phyloP scores from a whole-genome alignment of 1,140 invertebrate species.

The Cotesia glomerata region DNA sequence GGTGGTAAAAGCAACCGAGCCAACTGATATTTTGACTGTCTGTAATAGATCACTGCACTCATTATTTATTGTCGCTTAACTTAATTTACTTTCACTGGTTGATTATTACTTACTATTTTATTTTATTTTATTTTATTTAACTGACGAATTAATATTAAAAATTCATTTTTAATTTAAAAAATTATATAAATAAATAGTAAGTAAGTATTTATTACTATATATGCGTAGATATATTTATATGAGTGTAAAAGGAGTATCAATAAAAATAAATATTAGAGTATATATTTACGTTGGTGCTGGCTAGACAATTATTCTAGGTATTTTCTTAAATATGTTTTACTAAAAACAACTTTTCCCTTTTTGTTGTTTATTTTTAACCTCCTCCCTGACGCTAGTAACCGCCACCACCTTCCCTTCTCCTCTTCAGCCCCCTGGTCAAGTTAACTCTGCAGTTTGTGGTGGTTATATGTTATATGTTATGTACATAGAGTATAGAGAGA shows the following conservation, averaged over 20 bases:
- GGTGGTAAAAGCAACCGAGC: not conserved
- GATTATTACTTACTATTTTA: no score
- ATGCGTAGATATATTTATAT: no score
- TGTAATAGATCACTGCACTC: conserved; percentile 4
- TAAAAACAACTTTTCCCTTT: not conserved
- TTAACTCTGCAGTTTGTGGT: no score
- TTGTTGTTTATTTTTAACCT: conserved; percentile 39
- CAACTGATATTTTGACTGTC: not conserved
- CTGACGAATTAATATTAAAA: no score
- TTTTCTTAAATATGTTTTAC: conserved; percentile 25
- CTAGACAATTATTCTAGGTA: conserved; percentile 37
- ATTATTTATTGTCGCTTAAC: not conserved
- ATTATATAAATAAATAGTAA: no score
- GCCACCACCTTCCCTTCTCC: not conserved
- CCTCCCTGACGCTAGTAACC: conserved; percentile 7
- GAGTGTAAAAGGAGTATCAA: no score
- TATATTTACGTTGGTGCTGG: not conserved
- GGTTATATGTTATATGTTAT: no score
- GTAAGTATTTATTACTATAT: no score
- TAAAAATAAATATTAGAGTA: not conserved
- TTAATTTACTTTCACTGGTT: not conserved
- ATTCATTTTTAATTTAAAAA: no score
- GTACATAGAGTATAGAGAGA: no score
- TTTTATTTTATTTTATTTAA: not conserved
- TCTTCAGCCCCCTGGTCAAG: no score